phyloP scores from a whole-genome alignment of 2,113 vertebrate genomes.

The Centropus unirufus region DNA sequence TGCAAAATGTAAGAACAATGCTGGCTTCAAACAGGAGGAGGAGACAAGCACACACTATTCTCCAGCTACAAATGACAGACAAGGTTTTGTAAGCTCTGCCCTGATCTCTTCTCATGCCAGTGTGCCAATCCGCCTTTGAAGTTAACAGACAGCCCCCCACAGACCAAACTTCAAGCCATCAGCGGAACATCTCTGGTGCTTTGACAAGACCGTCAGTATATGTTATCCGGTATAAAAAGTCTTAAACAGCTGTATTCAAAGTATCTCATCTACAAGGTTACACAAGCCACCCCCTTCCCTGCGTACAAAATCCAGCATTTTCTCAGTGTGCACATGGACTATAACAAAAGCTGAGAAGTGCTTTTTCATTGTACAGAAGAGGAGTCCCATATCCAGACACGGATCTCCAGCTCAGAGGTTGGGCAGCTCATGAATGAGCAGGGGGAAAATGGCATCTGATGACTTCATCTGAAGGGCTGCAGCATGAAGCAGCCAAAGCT shows the following conservation, averaged over 20 bases:
- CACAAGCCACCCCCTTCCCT: fast-evolving
- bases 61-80: not conserved
- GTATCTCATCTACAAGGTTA: not conserved
- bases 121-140: not conserved
- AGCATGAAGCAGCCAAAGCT: not conserved
- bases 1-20: not conserved
- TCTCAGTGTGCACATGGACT: not conserved
- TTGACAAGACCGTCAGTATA: not conserved
- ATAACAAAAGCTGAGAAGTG: not conserved
- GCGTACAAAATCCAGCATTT: fast-evolving
- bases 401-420: not conserved
- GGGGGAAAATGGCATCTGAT: not conserved
- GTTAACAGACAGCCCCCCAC: not conserved
- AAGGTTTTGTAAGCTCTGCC: not conserved
- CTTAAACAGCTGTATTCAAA: not conserved
- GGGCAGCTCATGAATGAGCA: not conserved
- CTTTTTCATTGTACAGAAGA: not conserved
- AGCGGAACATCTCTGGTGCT: not conserved
- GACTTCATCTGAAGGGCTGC: not conserved
- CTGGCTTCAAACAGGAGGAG: not conserved
- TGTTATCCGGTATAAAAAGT: not conserved
- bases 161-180: not conserved
- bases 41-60: not conserved
- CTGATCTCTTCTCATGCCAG: not conserved
- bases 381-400: not conserved